Base-by-base conservation (phyloP, 1,140 invertebrate species). In the Drosophila murphyi region DNA sequence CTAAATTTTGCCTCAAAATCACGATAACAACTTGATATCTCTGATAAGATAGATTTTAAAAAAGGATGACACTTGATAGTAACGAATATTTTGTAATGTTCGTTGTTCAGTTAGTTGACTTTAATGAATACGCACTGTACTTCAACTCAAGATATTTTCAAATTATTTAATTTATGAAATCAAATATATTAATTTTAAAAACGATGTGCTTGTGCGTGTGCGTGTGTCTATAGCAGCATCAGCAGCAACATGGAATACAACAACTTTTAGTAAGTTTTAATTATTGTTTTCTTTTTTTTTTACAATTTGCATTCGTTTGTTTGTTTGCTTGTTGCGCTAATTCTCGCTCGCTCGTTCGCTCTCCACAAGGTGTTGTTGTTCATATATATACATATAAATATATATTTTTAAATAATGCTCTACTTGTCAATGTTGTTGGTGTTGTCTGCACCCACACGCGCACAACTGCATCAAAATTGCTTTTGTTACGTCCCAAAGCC, bases 201-300 rank as follows among this genome's bases (percentile, higher is more conserved):
- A 61, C 35, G 61, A 70, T 62, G 31, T 55, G 54, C 52, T 45
- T 72, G 39, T 60, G 54, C 52, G 57, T 69, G 37, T 67, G 51
- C 60, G 62, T 56, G 52, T 61, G 54, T 52, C 48, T 68, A 65
- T 77, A 71, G 79, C 93, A 94, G 94, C 94, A 94, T 93, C 94
- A 94, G 92, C 94, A 94, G 92, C 94, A 94, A 93, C 94, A 94
- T 89, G 94, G 94, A 86, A 94, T 94, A 78, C 94, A 94, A 91
- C 94, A 94, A 93, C 94, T 95, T 92, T 93, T 95, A 93, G 94
- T 95, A 95, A 95, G 94, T 95, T 83, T 82, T 64, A 48, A 62
- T 76, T 76, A 56, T 70, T 64, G 41, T 78, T 83, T 82, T 71
- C 72, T 82, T 88, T 67, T 37, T 65, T 73, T 80, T 73, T 80